Conservation (phyloP, 2,113 vertebrate genomes). For the Crotalus tigris region DNA sequence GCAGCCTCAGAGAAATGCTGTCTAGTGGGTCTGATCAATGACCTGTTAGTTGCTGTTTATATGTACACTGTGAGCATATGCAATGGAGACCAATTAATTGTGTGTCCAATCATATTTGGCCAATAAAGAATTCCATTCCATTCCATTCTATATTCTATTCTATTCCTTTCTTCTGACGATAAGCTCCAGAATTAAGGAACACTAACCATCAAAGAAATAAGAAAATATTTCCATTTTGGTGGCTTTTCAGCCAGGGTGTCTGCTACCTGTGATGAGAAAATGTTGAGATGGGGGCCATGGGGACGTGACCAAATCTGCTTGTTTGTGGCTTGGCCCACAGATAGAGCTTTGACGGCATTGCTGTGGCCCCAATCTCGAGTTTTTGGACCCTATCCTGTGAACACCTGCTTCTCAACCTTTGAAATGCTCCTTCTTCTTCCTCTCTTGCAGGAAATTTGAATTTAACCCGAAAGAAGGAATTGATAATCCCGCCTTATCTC, state of each 20-base stretch:
- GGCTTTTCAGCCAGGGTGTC: background rate
- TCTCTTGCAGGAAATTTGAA: conserved; percentile 79
- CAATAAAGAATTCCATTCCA: background rate
- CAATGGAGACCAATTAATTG: too few relatives aligned
- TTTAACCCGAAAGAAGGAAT: conserved; percentile 92
- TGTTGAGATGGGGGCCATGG: background rate
- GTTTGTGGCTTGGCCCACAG: background rate
- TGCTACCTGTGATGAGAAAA: background rate
- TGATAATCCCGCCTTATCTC: conserved; percentile 88
- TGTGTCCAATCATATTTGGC: background rate
- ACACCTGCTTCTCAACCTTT: background rate
- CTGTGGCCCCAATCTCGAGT: background rate
- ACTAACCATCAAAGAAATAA: background rate
- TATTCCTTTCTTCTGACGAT: too few relatives aligned
- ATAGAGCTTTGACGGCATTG: background rate
- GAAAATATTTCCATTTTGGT: background rate
- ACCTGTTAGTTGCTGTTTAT: background rate
- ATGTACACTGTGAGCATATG: background rate
- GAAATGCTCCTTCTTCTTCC: background rate
- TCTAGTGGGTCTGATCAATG: background rate
- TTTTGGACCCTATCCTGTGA: background rate
- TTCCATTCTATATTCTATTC: too few relatives aligned
- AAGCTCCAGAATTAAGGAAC: background rate
- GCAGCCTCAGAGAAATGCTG: too few relatives aligned
- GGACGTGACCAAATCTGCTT: background rate